Evolutionary conservation across 2,113 vertebrate species (phyloP).

Genomic region (Mormyrus iriodes): DNA sequence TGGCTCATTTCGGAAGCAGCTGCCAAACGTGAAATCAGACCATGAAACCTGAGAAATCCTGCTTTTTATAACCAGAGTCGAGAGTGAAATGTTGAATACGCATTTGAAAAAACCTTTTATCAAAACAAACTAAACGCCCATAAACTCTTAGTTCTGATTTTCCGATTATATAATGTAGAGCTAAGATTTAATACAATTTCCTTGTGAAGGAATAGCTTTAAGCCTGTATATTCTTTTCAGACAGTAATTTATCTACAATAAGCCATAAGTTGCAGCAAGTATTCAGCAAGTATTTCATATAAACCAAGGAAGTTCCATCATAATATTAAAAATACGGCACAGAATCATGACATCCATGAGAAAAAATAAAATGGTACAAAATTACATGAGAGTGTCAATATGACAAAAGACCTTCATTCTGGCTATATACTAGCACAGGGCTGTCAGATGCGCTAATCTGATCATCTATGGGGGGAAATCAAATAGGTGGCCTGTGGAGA

Average conservation of each 20-base stretch:
- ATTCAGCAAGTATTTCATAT: not conserved
- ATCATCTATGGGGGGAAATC: not conserved
- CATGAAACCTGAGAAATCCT: not conserved
- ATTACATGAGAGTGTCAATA: not conserved
- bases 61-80: not conserved
- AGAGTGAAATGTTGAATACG: not conserved
- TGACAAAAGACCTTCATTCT: not conserved
- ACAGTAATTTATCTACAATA: not conserved
- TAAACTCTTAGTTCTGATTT: not conserved
- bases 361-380: not conserved
- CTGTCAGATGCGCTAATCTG: not conserved
- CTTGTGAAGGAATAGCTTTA: not conserved
- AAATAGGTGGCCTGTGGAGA: not conserved
- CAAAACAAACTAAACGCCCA: not conserved
- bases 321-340: not conserved
- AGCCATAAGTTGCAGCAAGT: not conserved
- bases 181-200: not conserved
- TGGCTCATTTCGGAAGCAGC: not conserved
- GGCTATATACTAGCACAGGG: not conserved
- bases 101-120: not conserved
- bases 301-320: not conserved
- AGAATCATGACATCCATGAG: not conserved
- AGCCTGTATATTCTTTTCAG: not conserved
- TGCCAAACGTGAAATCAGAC: not conserved
- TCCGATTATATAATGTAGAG: not conserved